These are phyloP conservation scores for Gallinago media DNA, from an alignment of 2,113 vertebrate species.

Conservation along the genomic window DNA sequence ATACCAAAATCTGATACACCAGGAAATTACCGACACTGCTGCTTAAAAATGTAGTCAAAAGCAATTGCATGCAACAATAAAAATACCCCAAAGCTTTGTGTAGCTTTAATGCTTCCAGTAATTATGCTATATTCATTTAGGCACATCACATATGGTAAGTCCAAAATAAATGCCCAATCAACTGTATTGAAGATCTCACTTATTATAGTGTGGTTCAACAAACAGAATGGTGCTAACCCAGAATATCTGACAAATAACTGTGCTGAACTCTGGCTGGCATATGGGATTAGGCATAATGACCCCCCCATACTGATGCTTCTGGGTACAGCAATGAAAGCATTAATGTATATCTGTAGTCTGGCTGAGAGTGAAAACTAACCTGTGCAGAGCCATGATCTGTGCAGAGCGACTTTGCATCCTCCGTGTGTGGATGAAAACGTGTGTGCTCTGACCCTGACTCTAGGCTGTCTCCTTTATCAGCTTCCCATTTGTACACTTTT, in stretches of 20 bases:
- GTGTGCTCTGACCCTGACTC: background rate
- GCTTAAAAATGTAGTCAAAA: background rate
- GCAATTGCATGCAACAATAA: background rate
- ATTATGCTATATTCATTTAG: background rate
- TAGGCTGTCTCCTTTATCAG: background rate
- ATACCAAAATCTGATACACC: background rate
- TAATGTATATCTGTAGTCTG: background rate
- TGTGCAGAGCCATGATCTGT: background rate
- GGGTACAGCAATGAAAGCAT: fast-evolving
- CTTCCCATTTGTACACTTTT: background rate
- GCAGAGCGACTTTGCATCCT: background rate
- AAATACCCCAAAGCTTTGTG: background rate
- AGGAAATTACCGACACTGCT: fast-evolving
- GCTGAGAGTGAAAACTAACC: background rate
- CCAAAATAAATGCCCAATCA: background rate
- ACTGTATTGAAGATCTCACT: background rate
- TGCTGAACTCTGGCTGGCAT: background rate
- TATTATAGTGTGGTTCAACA: background rate
- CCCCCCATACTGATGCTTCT: background rate
- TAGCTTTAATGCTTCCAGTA: background rate
- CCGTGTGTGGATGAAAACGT: fast-evolving
- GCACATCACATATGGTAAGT: background rate
- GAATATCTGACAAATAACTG: background rate
- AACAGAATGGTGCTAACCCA: background rate
- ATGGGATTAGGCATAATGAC: background rate